Evolutionary conservation across 2,113 vertebrate genomes (phyloP).

Genomic region (Natator depressus): DNA sequence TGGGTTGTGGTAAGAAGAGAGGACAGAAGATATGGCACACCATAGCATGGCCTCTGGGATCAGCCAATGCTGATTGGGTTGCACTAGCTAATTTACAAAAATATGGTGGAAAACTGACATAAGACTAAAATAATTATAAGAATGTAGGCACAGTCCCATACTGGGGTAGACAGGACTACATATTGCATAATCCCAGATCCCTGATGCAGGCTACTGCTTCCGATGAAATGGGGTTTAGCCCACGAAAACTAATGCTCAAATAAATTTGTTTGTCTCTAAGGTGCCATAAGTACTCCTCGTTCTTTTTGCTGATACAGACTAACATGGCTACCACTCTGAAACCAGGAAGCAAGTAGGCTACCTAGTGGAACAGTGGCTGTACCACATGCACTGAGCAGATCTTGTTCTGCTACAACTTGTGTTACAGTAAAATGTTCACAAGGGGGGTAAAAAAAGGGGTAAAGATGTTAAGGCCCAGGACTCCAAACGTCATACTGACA

Average conservation of each 20-base stretch:
- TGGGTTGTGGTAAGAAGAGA: neutral
- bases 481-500: neutral
- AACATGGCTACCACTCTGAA: no score
- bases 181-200: neutral
- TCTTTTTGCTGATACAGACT: no score
- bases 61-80: neutral
- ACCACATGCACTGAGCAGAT: no score
- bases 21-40: neutral
- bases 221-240: no score
- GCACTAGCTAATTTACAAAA: neutral
- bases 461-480: neutral
- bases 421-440: neutral
- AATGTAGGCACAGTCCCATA: neutral
- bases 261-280: no score
- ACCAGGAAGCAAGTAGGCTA: neutral
- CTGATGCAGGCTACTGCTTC: neutral
- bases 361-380: neutral
- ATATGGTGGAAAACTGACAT: neutral
- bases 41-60: neutral
- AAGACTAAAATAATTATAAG: neutral
- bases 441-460: neutral
- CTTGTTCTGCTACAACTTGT: neutral
- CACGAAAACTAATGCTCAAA: no score
- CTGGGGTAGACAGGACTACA: neutral
- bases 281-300: no score